Evolutionary conservation across 1,140 invertebrate genomes (phyloP).

Genomic region (Drosophila tropicalis): DNA sequence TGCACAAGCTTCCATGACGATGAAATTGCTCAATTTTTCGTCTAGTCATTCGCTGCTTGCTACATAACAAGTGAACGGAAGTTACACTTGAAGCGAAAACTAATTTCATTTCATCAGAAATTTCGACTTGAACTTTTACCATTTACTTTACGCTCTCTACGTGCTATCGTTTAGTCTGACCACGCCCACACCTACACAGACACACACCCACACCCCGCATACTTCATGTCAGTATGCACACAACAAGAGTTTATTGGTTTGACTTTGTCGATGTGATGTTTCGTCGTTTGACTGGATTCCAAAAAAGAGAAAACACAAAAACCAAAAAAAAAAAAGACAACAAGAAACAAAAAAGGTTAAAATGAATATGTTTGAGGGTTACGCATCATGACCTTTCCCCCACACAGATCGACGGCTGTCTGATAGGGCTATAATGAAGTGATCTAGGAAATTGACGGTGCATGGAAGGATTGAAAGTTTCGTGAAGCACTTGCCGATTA

Average conservation of each 20-base stretch:
- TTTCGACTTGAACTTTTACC: conserved; percentile 62
- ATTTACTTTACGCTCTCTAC: conserved; percentile 57
- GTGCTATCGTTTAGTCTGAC: conserved; percentile 58
- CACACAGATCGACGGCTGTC: no score
- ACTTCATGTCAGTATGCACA: conserved; percentile 3
- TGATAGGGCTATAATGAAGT: no score
- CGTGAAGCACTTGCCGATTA: no score
- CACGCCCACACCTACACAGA: not conserved
- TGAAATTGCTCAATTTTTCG: conserved; percentile 47
- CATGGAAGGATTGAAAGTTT: no score
- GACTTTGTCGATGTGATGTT: conserved; percentile 41
- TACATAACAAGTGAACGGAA: conserved; percentile 43
- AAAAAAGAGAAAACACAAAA: conserved; percentile 22
- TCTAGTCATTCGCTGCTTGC: conserved; percentile 42
- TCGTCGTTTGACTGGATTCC: conserved; percentile 6
- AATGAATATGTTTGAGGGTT: not conserved
- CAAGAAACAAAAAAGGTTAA: no score
- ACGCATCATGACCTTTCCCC: no score
- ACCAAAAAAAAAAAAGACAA: no score
- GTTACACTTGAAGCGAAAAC: conserved; percentile 62
- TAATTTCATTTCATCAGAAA: conserved; percentile 65
- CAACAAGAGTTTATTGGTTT: conserved; percentile 61
- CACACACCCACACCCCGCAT: conserved; percentile 10
- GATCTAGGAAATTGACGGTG: no score
- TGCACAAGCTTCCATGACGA: conserved; percentile 32